phyloP scores from a whole-genome alignment of 2,113 vertebrate species.

The Scatophagus argus region DNA sequence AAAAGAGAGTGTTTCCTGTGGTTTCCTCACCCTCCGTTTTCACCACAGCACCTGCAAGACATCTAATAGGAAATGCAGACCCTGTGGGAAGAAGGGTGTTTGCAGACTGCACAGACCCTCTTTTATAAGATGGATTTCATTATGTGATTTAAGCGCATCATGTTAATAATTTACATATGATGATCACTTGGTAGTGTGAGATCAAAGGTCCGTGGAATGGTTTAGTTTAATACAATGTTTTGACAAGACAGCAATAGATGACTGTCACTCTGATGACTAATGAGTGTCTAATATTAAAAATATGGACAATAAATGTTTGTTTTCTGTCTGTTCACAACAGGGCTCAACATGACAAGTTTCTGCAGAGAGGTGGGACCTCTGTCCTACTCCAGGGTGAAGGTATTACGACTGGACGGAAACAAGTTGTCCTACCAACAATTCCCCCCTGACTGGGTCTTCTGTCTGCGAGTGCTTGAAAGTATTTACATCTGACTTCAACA shows the following conservation, averaged over 20 bases:
- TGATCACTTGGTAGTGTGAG: constrained; percentile 30
- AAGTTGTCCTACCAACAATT: constrained; percentile 77
- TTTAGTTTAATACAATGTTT: constrained; percentile 16
- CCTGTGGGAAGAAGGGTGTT: constrained; percentile 14
- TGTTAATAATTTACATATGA: background rate
- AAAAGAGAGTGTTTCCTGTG: constrained; percentile 39
- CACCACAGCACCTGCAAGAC: constrained; percentile 56
- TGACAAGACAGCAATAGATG: constrained; percentile 2
- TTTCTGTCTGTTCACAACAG: constrained; percentile 63
- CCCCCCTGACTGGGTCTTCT: constrained; percentile 82
- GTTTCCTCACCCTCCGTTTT: constrained; percentile 38
- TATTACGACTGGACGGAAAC: constrained; percentile 85
- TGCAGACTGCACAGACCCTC: constrained; percentile 6
- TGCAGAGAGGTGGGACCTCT: constrained; percentile 79
- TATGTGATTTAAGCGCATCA: background rate
- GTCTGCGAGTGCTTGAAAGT: constrained; percentile 78
- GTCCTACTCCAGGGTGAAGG: constrained; percentile 82
- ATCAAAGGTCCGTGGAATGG: constrained; percentile 5
- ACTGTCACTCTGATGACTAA: constrained; percentile 18
- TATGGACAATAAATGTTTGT: background rate
- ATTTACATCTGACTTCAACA: constrained; percentile 76
- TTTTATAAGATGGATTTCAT: too few species aligned
- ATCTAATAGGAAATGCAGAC: constrained; percentile 49
- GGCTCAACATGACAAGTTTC: constrained; percentile 83
- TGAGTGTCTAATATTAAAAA: constrained; percentile 1